Percentiles rank a stretch among this genome's conserved stretches.
Conservation (phyloP, 1,140 invertebrate genomes). For the Eueides isabella region DNA sequence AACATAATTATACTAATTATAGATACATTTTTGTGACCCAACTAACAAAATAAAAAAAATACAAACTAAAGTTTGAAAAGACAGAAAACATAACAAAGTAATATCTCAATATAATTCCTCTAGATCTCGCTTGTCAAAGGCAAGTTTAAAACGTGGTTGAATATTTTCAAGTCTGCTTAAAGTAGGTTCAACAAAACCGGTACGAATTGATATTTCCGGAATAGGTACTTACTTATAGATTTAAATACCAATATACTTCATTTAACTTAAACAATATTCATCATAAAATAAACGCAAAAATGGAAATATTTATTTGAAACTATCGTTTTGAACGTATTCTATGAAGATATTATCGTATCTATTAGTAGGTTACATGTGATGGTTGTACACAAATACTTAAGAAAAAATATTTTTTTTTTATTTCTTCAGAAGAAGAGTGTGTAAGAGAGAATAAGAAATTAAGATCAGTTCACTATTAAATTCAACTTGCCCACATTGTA, state of each 20-base stretch:
- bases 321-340: background rate
- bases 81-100: too few species aligned
- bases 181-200: background rate
- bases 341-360: background rate
- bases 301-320: background rate
- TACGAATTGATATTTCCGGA: background rate
- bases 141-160: background rate
- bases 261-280: background rate
- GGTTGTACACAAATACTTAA: too few species aligned
- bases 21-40: too few species aligned
- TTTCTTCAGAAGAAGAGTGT: too few species aligned
- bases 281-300: background rate
- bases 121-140: background rate
- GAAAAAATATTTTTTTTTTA: too few species aligned
- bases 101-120: background rate
- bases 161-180: background rate
- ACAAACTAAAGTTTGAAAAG: too few species aligned
- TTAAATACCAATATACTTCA: background rate
- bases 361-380: too few species aligned
- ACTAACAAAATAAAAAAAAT: too few species aligned
- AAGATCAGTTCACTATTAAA: too few species aligned
- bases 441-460: too few species aligned
- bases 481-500: too few species aligned
- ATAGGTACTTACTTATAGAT: background rate
- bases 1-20: too few species aligned